Evolutionary conservation across 2,888 invertebrate species (phyloP), one percentile per base, ranked within the genome.

Genomic region (Lithophane semibrunnea): DNA sequence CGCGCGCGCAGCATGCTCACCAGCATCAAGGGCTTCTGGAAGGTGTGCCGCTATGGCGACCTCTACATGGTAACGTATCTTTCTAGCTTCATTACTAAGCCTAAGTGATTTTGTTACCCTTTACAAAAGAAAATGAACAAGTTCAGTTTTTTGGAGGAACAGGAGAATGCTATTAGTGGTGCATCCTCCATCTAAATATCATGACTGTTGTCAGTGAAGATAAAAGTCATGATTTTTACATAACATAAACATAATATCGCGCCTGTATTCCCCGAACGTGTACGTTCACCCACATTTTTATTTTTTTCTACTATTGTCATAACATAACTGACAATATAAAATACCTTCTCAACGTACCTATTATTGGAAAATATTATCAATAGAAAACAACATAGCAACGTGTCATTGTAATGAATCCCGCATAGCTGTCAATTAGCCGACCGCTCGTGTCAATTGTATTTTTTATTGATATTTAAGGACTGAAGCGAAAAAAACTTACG

Each of bases 21-120:
- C 72, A 95, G 93, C 91, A 93, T 97, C 91, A 97, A 97, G 87
- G 95, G 95, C 69, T 94, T 96, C 92, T 97, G 97, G 96, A 97
- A 97, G 95, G 94, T 94, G 89, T 97, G 95, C 93, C 95, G 95
- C 47, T 96, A 97, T 94, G 97, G 97, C 83, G 96, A 97, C 92
- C 92, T 96, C 67, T 97, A 95, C 87, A 97, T 97, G 97, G 97
- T 97, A 92, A 92, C 88, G 88, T 73, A 77, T 58, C 37, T 49
- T 64, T 56, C 9, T 67, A 49, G 8, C 60, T 54, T 18, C 16
- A 54, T 29, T 24, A 21, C 2, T 16, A 16, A 24, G 2, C 42
- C 16, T 9, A 42, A n/a, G 12, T 18, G 2, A 8, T 52, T 8
- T 18, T 52, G 18, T 18, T 52, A 18, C 1, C 44, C 12, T 44